Evolutionary conservation across 1,140 invertebrate species (phyloP).

Genomic region (Conus betulinus): DNA sequence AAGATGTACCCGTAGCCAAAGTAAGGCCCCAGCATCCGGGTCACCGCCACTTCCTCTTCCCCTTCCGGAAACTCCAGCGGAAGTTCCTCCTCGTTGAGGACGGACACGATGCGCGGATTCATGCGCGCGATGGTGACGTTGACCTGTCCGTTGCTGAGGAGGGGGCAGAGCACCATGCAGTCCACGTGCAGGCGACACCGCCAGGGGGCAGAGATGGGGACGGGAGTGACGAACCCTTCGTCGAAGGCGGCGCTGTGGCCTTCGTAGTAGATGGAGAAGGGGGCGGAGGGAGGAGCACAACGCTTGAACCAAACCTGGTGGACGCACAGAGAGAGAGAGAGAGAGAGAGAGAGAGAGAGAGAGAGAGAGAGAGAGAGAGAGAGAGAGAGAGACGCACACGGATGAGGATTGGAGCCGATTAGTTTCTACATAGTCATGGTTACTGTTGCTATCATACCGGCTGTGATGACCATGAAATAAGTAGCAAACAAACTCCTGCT

Average conservation of each 20-base stretch:
- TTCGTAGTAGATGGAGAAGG: background rate
- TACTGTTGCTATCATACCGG: too few species aligned
- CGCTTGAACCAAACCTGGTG: background rate
- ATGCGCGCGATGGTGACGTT: background rate
- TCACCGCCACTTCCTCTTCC: too few species aligned
- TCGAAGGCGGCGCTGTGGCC: background rate
- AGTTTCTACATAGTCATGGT: too few species aligned
- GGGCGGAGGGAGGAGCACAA: background rate
- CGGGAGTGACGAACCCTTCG: background rate
- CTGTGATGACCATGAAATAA: too few species aligned
- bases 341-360: too few species aligned
- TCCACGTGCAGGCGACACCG: background rate
- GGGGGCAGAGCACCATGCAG: background rate
- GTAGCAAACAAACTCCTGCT: too few species aligned
- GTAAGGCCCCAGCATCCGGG: background rate
- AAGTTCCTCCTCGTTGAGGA: background rate
- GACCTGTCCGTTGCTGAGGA: background rate
- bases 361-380: too few species aligned
- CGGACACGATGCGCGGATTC: background rate
- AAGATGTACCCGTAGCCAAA: background rate
- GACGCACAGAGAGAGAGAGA: too few species aligned
- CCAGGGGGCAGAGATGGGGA: background rate
- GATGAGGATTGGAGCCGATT: too few species aligned
- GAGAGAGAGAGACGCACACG: too few species aligned
- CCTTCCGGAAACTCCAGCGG: too few species aligned